Evolutionary conservation across 2,113 vertebrate genomes (phyloP), one percentile per base, ranked within the genome.

Genomic region (Sebastes fasciatus): DNA sequence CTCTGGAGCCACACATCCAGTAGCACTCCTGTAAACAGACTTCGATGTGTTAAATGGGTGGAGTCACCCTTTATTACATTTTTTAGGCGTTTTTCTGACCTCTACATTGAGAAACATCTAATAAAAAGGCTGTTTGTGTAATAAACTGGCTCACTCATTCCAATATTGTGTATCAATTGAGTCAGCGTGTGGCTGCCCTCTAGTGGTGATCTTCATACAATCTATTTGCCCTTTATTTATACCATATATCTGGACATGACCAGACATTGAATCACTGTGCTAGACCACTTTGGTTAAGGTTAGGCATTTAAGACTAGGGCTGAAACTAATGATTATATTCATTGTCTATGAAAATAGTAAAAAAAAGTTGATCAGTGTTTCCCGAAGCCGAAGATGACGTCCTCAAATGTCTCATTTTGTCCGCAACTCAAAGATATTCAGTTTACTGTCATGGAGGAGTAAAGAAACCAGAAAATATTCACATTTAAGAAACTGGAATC

Each of bases 191-290:
- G 17, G 71, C 0, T 3, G 58, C 77, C 81, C 80, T 78, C 84
- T 81, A 1, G 52, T 86, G 81, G 72, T 74, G 40, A 16, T 64
- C 6, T 5, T 62, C 11, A 19, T 19, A 11, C 9, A 70, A 9
- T 8, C 5, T 40, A 11, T 58, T 19, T 4, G 19, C 16, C 8
- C 23, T 49, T 42, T 23, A 61, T 54, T 40, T 51, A 42, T 12
- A 23, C 17, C 3, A 34, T 12, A 1, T 13, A 26, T 8, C 9
- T 16, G 10, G 16, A 66, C 52, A 34, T 16, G 4, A 60, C 9
- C 21, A 5, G 21, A 14, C 23, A 58, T 80, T 64, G 16, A 72
- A 8, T 45, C 16, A 6, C 1, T 4, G 4, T 12, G 9, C 42
- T n/a, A 8, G 14, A 66, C 42, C 17, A 14, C 7, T 48, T 45